Base-by-base conservation (phyloP, 2,888 invertebrate species). In the Thymelicus acteon region DNA sequence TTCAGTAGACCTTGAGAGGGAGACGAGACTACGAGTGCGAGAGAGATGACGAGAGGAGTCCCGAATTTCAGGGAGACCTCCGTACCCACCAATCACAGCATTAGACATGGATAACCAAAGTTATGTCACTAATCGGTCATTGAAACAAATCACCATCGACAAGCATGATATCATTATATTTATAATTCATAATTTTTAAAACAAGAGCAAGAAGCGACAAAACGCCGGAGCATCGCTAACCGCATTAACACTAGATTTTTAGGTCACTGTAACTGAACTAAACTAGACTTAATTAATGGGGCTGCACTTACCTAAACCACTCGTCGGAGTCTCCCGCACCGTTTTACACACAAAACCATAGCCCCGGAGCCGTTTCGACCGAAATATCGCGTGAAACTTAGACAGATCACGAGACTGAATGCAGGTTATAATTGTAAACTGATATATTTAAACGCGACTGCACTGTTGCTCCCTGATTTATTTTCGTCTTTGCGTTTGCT, bases 201-300 rank as follows among this genome's bases (percentile, higher is more conserved):
- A 15, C 15, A 7, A 67, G 19, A 15, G 15, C 67, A n/a, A 48
- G 8, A 13, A 7, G 24, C 15, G 57, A 39, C 15, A 47, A 65
- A 54, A 64, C 40, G 40, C 40, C 66, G 57, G 19, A 37, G 39
- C 37, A 40, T 58, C 80, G 77, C 87, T 89, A 90, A 90, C 89
- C 81, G 88, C 87, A 90, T 89, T 89, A 90, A 74, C 78, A 74
- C 78, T 78, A 81, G 82, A 85, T 88, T 86, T 54, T 87, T 88
- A 90, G 90, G 90, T 90, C 90, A 89, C 78, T 72, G 64, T 72
- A 77, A 77, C 83, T 75, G 77, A 79, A 74, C 77, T 71, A 74
- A 81, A 80, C 80, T 79, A 75, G 82, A 77, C 78, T 40, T 40
- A 63, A 70, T 70, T 70, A 63, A 47, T 10, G 10, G n/a, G 13